Evolutionary conservation across 1,140 invertebrate genomes (phyloP).

Genomic region (Potamilus streckersoni): DNA sequence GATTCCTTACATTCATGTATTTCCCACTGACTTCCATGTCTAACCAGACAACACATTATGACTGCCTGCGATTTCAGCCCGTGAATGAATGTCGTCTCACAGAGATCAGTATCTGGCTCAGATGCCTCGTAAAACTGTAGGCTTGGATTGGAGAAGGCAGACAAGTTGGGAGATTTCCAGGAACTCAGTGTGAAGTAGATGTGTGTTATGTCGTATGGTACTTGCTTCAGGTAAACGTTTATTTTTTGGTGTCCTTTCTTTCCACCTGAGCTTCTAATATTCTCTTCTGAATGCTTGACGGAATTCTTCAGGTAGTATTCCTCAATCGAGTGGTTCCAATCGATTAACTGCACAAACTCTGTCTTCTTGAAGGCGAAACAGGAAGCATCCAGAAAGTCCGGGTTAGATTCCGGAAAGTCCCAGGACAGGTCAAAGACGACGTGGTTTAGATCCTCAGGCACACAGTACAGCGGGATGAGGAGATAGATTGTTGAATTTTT

Average conservation of each 20-base stretch:
- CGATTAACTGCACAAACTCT: neutral
- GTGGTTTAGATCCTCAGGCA: conserved; percentile 12
- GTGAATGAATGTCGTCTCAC: conserved; percentile 13
- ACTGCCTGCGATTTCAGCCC: conserved; percentile 15
- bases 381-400: conserved; percentile 12
- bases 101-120: neutral
- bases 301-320: neutral
- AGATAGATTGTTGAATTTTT: conserved; percentile 2
- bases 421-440: conserved; percentile 12
- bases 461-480: conserved; percentile 8
- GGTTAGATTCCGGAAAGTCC: conserved; percentile 10
- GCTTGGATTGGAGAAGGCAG: conserved; percentile 9
- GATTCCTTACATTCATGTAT: conserved; percentile 8
- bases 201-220: conserved; percentile 8
- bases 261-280: conserved; percentile 2
- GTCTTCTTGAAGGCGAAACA: neutral
- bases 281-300: conserved; percentile 10
- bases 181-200: conserved; percentile 20
- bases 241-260: conserved; percentile 15
- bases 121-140: conserved; percentile 15
- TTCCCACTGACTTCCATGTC: conserved; percentile 7
- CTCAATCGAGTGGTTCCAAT: neutral
- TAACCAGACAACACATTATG: conserved; percentile 14
- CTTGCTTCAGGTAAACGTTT: conserved; percentile 8
- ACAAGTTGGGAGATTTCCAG: conserved; percentile 20